Evolutionary conservation across 1,140 invertebrate species (phyloP), one percentile per base, ranked within the genome.

Genomic region (Zophobas morio): DNA sequence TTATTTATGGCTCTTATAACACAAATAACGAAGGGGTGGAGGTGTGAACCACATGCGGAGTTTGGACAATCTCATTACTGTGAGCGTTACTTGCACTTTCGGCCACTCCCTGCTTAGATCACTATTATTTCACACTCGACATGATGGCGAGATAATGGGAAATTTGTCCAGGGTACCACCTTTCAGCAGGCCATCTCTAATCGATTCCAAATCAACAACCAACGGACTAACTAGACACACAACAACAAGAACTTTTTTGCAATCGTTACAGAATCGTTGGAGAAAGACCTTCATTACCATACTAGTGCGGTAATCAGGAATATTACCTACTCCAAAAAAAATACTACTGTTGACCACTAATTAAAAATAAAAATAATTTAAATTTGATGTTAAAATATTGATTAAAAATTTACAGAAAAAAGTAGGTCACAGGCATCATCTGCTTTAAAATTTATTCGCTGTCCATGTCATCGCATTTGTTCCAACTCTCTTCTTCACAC

Each of bases 1-100:
- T 66, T 66, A 66, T 66, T 66, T 66, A 66, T 66, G 60, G 39
- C 33, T 40, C 37, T 66, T 66, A 40, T 42, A 66, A 66, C 60
- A 66, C 79, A 74, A 78, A 80, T 79, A 74, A 76, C 54, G 78
- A 81, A 80, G 77, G 82, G 82, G 76, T 82, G 79, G 80, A 80
- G 80, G 82, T 82, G 82, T 81, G 77, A 82, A 80, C 79, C 79
- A 63, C 82, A 81, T 73, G 79, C 79, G 54, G 82, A 73, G 80
- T 77, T 80, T 77, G 56, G 82, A 82, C 82, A 82, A 79, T 81
- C 82, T 82, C 80, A 82, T 82, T 82, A 82, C 80, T 72, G 78
- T n/a, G 51, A 77, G 75, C 79, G 63, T 82, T 81, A 82, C 82
- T 82, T 81, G 82, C 82, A 81, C 37, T 78, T 82, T 82, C 57